Conservation (phyloP, 37 sponge, comb jelly and placozoan genomes). For the Aphrocallistes beatrix region DNA sequence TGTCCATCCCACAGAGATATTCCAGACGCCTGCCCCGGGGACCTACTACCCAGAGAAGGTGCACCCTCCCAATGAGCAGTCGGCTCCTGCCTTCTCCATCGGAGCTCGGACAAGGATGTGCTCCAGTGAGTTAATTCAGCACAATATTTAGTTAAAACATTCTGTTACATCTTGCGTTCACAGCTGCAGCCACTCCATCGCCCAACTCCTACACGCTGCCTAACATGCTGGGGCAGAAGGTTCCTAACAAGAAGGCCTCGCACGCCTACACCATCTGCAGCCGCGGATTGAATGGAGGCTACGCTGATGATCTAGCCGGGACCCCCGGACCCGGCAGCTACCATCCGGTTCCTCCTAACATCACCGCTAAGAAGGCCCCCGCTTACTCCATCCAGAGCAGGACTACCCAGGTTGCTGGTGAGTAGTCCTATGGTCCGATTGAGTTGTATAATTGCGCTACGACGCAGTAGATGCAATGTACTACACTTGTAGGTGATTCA, state of each 20-base stretch:
- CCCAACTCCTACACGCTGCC: conserved; percentile 93
- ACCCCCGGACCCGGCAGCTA: conserved; percentile 94
- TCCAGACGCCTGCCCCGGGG: conserved; percentile 89
- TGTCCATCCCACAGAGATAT: conserved; percentile 53
- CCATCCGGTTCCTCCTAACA: conserved; percentile 39
- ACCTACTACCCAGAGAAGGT: conserved; percentile 78
- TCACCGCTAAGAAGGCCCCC: conserved; percentile 52
- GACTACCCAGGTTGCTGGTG: not conserved
- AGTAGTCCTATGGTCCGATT: too few species aligned
- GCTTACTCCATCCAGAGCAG: conserved; percentile 66
- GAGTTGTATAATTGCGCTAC: too few species aligned
- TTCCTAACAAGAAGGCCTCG: conserved; percentile 63
- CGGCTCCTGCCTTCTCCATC: conserved; percentile 91
- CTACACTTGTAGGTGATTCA: too few species aligned
- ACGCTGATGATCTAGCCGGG: conserved; percentile 87
- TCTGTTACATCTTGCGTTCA: too few species aligned
- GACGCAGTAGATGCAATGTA: too few species aligned
- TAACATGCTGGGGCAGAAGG: conserved; percentile 62
- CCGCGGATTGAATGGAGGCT: conserved; percentile 57
- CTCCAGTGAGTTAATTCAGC: conserved; percentile 39
- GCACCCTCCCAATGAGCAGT: conserved; percentile 87
- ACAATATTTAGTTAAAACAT: too few species aligned
- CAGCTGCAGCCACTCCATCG: conserved; percentile 79
- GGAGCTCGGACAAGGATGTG: conserved; percentile 64
- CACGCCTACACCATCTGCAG: conserved; percentile 78